Evolutionary conservation across 2,888 invertebrate genomes (phyloP).

Genomic region (Andrena fulva): DNA sequence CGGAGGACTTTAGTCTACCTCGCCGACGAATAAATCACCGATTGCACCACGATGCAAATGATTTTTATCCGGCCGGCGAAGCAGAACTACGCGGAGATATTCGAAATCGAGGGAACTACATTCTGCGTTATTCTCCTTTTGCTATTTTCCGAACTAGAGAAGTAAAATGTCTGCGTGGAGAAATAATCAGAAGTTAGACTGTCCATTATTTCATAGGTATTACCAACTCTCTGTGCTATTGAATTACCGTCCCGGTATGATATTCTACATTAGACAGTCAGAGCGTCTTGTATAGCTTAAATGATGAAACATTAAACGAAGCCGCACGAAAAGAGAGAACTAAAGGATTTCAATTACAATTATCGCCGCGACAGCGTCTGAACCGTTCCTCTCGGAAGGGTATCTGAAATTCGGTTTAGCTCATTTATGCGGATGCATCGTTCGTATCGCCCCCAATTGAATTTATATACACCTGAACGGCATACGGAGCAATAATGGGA

Average conservation of each 20-base stretch:
- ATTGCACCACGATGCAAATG: slow-evolving; percentile 3
- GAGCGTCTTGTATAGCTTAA: background rate
- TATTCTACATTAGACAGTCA: background rate
- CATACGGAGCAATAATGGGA: slow-evolving; percentile 33
- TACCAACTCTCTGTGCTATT: too few species aligned
- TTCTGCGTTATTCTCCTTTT: too few species aligned
- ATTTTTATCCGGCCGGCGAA: background rate
- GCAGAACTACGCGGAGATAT: background rate
- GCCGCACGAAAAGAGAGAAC: background rate
- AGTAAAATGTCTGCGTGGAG: too few species aligned
- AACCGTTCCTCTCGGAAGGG: background rate
- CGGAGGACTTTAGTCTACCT: background rate
- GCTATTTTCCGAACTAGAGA: too few species aligned
- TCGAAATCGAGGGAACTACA: background rate
- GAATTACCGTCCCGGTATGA: too few species aligned
- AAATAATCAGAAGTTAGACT: too few species aligned
- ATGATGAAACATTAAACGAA: background rate
- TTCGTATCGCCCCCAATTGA: background rate
- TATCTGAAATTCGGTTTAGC: slow-evolving; percentile 15
- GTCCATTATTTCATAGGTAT: too few species aligned
- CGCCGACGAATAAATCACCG: slow-evolving; percentile 35
- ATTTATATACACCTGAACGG: slow-evolving; percentile 16
- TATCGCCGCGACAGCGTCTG: background rate
- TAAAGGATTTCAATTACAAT: background rate
- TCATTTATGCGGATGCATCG: background rate